Conservation (phyloP, 2,113 vertebrate species). For the Cheilinus undulatus region DNA sequence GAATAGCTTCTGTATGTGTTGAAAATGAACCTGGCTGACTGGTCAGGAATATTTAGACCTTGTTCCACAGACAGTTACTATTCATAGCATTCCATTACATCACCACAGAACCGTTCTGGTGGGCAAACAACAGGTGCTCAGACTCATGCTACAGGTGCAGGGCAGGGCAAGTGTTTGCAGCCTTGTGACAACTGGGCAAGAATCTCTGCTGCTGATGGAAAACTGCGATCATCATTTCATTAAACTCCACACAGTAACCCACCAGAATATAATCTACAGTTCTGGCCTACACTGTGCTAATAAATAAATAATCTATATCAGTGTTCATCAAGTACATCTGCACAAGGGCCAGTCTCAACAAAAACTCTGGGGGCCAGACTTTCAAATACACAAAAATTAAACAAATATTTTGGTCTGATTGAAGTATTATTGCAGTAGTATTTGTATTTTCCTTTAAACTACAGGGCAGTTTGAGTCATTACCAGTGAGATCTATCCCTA, state of each 20-base stretch:
- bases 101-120: slow-evolving; percentile 17
- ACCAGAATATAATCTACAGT: too few relatives aligned
- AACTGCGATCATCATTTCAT: slow-evolving; percentile 5
- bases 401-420: too few relatives aligned
- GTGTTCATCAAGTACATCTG: too few relatives aligned
- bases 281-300: not conserved
- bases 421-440: too few relatives aligned
- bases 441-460: too few relatives aligned
- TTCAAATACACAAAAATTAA: too few relatives aligned
- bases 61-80: slow-evolving; percentile 55
- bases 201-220: slow-evolving; percentile 11
- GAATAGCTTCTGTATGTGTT: slow-evolving; percentile 52
- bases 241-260: not conserved
- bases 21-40: slow-evolving; percentile 42
- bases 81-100: slow-evolving; percentile 57
- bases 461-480: too few relatives aligned
- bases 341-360: too few relatives aligned
- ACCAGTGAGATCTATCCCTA: too few relatives aligned
- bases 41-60: slow-evolving; percentile 49
- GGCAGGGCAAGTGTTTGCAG: slow-evolving; percentile 21
- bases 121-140: slow-evolving; percentile 56
- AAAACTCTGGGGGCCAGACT: too few relatives aligned
- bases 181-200: not conserved
- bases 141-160: slow-evolving; percentile 34
- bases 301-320: too few relatives aligned